Evolutionary conservation across 1,140 invertebrate species (phyloP).

Genomic region (Onthophagus taurus): DNA sequence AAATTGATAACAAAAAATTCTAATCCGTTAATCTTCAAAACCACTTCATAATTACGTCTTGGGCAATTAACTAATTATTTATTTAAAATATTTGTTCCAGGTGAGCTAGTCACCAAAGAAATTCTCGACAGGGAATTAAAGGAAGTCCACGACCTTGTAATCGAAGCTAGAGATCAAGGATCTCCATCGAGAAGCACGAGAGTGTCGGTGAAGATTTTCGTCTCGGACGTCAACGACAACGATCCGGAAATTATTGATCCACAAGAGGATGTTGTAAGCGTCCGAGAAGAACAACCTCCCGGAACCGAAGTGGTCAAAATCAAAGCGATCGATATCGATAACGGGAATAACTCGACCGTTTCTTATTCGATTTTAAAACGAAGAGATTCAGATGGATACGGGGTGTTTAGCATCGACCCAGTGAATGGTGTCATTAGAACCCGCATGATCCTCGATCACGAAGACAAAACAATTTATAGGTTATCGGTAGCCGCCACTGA

Average conservation of each 20-base stretch:
- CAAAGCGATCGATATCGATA: constrained; percentile 76
- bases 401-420: constrained; percentile 78
- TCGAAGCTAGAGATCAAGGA: constrained; percentile 80
- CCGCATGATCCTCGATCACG: constrained; percentile 78
- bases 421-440: constrained; percentile 81
- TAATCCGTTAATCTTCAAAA: no score
- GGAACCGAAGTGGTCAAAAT: constrained; percentile 72
- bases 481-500: constrained; percentile 81
- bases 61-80: no score
- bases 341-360: constrained; percentile 79
- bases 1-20: no score
- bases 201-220: constrained; percentile 61
- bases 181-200: constrained; percentile 61
- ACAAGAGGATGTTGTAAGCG: constrained; percentile 75
- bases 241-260: constrained; percentile 79
- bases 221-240: constrained; percentile 87
- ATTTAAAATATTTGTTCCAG: constrained; percentile 50
- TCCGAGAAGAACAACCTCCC: constrained; percentile 77
- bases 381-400: constrained; percentile 71
- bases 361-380: constrained; percentile 79
- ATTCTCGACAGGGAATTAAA: constrained; percentile 75
- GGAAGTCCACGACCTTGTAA: constrained; percentile 66
- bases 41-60: no score
- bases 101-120: constrained; percentile 73
- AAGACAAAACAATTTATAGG: constrained; percentile 77